phyloP scores from a whole-genome alignment of 2,113 vertebrate species.

The Corvus hawaiiensis region DNA sequence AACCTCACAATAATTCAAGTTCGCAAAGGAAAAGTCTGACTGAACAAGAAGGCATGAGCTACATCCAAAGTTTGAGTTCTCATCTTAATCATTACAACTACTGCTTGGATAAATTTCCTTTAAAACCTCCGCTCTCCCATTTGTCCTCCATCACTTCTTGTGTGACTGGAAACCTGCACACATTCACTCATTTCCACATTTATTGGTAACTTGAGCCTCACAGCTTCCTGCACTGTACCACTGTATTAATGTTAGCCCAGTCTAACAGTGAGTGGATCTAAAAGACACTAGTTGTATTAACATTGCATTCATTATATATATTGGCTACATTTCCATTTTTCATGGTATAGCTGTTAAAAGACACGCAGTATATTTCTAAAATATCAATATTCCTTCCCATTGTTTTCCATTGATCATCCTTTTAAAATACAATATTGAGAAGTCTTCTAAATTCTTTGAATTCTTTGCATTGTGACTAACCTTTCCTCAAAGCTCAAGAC shows the following conservation, averaged over 20 bases:
- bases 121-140: neutral
- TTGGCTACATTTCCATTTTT: neutral
- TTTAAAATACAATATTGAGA: neutral
- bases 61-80: neutral
- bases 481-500: neutral
- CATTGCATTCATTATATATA: neutral
- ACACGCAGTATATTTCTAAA: neutral
- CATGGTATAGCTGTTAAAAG: neutral
- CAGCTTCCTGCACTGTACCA: neutral
- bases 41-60: neutral
- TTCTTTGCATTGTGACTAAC: neutral
- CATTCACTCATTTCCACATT: neutral
- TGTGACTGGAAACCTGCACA: neutral
- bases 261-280: neutral
- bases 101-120: neutral
- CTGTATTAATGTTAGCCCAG: neutral
- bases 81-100: neutral
- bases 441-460: neutral
- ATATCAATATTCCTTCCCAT: neutral
- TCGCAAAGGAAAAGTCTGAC: neutral
- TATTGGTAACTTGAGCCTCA: neutral
- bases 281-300: neutral
- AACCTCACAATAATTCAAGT: neutral
- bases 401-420: neutral
- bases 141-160: neutral